phyloP scores from a whole-genome alignment of 2,797 vertebrate genomes.

The Denticeps clupeoides region DNA sequence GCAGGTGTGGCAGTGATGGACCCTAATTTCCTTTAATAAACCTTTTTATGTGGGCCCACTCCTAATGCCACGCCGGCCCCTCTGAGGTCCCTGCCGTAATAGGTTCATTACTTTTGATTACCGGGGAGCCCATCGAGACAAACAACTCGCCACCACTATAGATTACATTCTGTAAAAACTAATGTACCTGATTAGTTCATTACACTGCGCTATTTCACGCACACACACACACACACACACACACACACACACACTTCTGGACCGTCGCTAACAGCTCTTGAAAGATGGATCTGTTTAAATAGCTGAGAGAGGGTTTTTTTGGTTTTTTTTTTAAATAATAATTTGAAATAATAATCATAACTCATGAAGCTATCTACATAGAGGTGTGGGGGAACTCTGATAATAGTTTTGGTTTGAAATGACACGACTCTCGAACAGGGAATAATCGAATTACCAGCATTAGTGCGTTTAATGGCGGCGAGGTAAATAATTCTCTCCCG shows the following conservation, averaged over 20 bases:
- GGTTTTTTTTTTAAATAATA: slow-evolving; percentile 19
- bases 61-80: slow-evolving; percentile 99
- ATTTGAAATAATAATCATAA: too few relatives aligned
- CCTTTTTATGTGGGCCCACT: slow-evolving; percentile 99
- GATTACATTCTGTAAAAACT: slow-evolving; percentile 98
- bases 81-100: slow-evolving; percentile 99
- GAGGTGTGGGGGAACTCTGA: too few relatives aligned
- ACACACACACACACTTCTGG: slow-evolving; percentile 47
- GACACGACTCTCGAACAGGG: too few relatives aligned
- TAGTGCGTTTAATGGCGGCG: too few relatives aligned
- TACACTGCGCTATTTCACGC: slow-evolving; percentile 89
- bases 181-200: slow-evolving; percentile 98
- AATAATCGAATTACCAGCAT: too few relatives aligned
- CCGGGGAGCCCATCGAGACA: slow-evolving; percentile 98
- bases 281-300: slow-evolving; percentile 70
- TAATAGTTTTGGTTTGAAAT: too few relatives aligned
- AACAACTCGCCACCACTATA: slow-evolving; percentile 99
- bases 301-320: slow-evolving; percentile 45
- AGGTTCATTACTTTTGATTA: slow-evolving; percentile 99
- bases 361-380: too few relatives aligned
- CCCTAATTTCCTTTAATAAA: slow-evolving; percentile 99
- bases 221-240: too few relatives aligned
- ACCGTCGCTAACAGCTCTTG: slow-evolving; percentile 65
- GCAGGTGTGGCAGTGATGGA: slow-evolving; percentile 99
- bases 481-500: too few relatives aligned